Evolutionary conservation across 2,888 invertebrate genomes (phyloP), one percentile per base, ranked within the genome.

Genomic region (Euplagia quadripunctaria): DNA sequence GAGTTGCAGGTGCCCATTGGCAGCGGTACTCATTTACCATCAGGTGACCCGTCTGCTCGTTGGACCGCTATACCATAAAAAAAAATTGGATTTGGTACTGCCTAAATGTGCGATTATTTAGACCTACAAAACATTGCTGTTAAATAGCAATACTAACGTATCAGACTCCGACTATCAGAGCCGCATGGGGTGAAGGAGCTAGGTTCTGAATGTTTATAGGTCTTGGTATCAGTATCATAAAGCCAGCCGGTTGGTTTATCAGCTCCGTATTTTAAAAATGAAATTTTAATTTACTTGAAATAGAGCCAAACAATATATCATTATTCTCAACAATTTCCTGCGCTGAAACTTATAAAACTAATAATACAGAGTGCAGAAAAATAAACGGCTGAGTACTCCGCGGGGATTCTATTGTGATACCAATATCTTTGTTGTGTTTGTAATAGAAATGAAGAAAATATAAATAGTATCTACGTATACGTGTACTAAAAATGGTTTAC

Each of bases 291-390:
- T 46, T 41, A 46, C 17, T 49, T 68, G 52, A 74, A 65, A 70
- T 55, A 70, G 73, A 75, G 63, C 64, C 55, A 72, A 68, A 76
- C 71, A 68, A 72, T 68, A 68, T 61, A 61, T 68, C n/a, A 46
- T 63, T 63, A 20, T 11, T 52, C 11, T 52, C n/a, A 55, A 55
- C 55, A 42, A 41, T 68, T 68, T 68, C 49, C 67, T 64, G 42
- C 4, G 12, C 70, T 74, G 67, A 72, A 82, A 76, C 79, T 77
- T 79, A 68, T 52, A 70, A 68, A 84, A 84, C 80, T 84, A 82
- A 82, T 82, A 84, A 71, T 41, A 64, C 66, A 68, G 74, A 84
- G 84, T 79, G 82, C 78, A 70, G 67, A 17, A 68, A 72, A 65
- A 70, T 84, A 74, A 82, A 78, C 80, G 72, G 76, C 77, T 66